A percentile compares a stretch with the other conserved stretches of the same genome.
These are phyloP conservation scores for Carollia perspicillata DNA, from an alignment of 2,113 vertebrate species.

Conservation along the genomic window DNA sequence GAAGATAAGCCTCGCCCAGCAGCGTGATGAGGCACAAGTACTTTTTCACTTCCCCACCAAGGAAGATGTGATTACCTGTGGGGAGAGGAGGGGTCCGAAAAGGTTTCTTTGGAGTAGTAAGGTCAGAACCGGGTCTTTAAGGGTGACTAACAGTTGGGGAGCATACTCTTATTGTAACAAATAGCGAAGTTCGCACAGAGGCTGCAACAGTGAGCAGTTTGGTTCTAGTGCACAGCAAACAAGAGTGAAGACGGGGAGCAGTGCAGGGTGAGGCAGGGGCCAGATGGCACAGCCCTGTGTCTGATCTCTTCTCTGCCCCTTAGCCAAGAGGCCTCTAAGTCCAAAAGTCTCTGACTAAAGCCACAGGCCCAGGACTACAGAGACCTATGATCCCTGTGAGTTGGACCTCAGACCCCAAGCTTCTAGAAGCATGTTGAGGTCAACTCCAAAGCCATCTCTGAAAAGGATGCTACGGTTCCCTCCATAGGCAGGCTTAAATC, in stretches of 20 bases:
- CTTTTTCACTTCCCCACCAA: neutral
- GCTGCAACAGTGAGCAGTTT: neutral
- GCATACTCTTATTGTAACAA: neutral
- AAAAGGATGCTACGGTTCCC: neutral
- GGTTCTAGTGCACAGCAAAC: neutral
- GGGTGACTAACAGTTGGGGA: neutral
- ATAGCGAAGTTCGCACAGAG: neutral
- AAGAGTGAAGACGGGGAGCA: neutral
- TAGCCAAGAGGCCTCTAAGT: neutral
- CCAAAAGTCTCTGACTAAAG: neutral
- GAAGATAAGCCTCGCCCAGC: neutral
- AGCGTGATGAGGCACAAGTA: neutral
- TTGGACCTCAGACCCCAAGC: neutral
- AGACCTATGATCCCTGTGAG: neutral
- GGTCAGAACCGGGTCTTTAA: neutral
- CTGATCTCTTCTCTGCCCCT: neutral
- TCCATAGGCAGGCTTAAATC: neutral
- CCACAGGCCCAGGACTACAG: neutral
- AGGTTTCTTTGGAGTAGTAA: neutral
- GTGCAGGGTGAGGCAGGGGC: neutral
- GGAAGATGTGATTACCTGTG: neutral
- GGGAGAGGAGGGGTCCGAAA: neutral
- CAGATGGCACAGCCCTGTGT: neutral
- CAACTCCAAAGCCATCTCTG: neutral
- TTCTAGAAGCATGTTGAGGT: neutral